Base-by-base conservation (phyloP, 2,113 vertebrate genomes). In the Podiceps cristatus region DNA sequence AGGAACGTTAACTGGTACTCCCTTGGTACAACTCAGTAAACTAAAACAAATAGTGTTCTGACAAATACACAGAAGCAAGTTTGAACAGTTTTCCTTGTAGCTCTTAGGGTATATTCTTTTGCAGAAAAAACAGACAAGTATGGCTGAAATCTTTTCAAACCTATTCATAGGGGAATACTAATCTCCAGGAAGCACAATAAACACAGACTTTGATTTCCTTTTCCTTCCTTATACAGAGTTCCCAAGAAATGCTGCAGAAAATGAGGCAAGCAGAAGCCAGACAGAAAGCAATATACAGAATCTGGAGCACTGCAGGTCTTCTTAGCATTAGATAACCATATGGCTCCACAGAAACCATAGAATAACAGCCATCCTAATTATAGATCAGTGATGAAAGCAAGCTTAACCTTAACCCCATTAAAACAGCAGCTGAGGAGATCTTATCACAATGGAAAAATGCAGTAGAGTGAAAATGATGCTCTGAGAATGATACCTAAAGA, bases 131-230 rank as follows among this genome's bases (percentile, higher is more conserved):
- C 33, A 92, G 90, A 84, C 63, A 95, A 78, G 81, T 40, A 93
- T 82, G 35, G 75, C 75, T 89, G 84, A 91, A 95, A 81, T 95
- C n/a, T 93, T 96, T 93, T 96, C 88, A 96, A 74, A 88, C 8
- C 27, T 88, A 62, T 90, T 68, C 96, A 72, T 7, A 74, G 31
- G 93, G 90, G 93, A 94, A 83, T 78, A 89, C 90, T 95, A 97
- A 96, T 95, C 95, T 92, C 81, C 88, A 94, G 88, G 90, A 97
- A 96, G 59, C 71, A 95, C 90, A 96, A 96, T 97, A 96, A 97
- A 95, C 86, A 92, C 44, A 87, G 92, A 81, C 73, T 93, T 96
- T 93, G 90, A 96, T 93, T 97, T 97, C 80, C 83, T 78, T 79
- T 97, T 96, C 90, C 95, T 96, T 95, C 49, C 25, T 87, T 97